phyloP scores from a whole-genome alignment of 2,797 vertebrate genomes.

The Hoplostethus atlanticus region DNA sequence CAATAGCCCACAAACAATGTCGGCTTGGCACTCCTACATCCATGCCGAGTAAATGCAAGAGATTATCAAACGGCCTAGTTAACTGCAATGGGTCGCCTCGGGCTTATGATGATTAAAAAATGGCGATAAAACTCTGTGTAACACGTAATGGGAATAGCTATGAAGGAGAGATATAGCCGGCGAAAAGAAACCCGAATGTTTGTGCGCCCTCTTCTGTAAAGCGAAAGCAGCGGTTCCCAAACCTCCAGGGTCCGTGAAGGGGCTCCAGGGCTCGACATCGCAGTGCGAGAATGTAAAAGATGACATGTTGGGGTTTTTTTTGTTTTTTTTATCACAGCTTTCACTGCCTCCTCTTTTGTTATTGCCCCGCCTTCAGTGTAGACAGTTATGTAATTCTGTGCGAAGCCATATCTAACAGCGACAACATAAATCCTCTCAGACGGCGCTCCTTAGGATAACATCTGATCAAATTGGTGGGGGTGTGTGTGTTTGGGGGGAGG shows the following conservation, averaged over 20 bases:
- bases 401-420: too few relatives aligned
- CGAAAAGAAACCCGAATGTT: constrained; percentile 12
- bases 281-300: not conserved
- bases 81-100: constrained; percentile 6
- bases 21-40: not conserved
- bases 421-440: not conserved
- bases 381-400: constrained; percentile 23
- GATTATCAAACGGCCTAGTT: constrained; percentile 24
- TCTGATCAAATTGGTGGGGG: constrained; percentile 21
- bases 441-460: not conserved
- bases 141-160: constrained; percentile 23
- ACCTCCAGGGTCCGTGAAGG: constrained; percentile 9
- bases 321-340: not conserved
- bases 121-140: constrained; percentile 16
- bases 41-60: constrained; percentile 35
- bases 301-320: too few relatives aligned
- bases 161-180: not conserved
- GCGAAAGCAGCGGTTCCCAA: not conserved
- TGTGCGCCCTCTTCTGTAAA: constrained; percentile 74
- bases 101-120: constrained; percentile 31
- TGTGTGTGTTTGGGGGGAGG: too few relatives aligned
- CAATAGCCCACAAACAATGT: constrained; percentile 28
- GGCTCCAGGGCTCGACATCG: not conserved
- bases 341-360: not conserved
- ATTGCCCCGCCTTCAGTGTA: not conserved